Evolutionary conservation across 2,888 invertebrate genomes (phyloP).

Genomic region (Conus canariensis): DNA sequence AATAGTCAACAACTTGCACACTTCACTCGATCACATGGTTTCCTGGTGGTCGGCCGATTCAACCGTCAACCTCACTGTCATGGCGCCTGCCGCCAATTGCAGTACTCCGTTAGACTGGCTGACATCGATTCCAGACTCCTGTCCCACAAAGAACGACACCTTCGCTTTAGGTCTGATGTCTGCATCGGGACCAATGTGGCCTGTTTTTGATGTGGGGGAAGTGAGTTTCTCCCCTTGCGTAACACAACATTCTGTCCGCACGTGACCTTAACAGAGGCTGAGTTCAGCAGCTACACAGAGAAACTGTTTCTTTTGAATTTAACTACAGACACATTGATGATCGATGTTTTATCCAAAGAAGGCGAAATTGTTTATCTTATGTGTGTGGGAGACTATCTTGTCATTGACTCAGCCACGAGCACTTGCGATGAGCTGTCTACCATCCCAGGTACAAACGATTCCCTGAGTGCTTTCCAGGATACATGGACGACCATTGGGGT

Average conservation of each 20-base stretch:
- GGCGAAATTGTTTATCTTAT: background rate
- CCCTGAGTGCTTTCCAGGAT: background rate
- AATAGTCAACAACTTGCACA: background rate
- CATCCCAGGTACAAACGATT: too few relatives aligned
- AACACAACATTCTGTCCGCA: conserved; percentile 27
- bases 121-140: background rate
- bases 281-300: background rate
- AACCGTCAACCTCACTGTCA: background rate
- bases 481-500: conserved; percentile 32
- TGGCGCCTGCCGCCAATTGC: background rate
- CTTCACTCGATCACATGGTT: background rate
- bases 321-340: background rate
- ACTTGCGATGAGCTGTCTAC: background rate
- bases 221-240: background rate
- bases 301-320: background rate
- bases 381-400: background rate
- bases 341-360: background rate
- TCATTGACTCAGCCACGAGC: background rate
- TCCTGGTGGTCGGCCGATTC: background rate
- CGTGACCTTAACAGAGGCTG: background rate
- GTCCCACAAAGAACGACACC: background rate
- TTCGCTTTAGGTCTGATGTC: background rate
- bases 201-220: background rate
- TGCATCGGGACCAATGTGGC: background rate
- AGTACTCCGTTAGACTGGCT: background rate